phyloP scores from a whole-genome alignment of 2,113 vertebrate genomes.

The Ochotona curzoniae region DNA sequence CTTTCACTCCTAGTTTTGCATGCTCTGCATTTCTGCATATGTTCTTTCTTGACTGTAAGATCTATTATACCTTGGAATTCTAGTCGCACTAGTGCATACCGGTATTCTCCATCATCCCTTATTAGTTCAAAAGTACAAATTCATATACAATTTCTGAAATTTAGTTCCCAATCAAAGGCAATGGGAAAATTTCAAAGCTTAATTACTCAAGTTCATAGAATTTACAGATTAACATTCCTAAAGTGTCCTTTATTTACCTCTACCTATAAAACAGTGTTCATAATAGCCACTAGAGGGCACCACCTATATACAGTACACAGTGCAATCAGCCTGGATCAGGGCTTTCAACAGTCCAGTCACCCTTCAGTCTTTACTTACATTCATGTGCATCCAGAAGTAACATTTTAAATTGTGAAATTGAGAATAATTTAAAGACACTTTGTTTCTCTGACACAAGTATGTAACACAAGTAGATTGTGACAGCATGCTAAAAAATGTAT shows the following conservation, averaged over 20 bases:
- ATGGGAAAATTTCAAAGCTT: not conserved
- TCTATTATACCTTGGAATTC: not conserved
- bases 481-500: not conserved
- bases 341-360: not conserved
- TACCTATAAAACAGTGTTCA: not conserved
- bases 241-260: not conserved
- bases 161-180: not conserved
- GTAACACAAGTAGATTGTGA: not conserved
- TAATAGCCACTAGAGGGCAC: conserved; percentile 47
- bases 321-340: not conserved
- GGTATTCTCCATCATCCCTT: not conserved
- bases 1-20: not conserved
- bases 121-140: not conserved
- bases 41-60: not conserved
- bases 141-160: not conserved
- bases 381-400: not conserved
- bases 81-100: not conserved
- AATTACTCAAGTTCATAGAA: not conserved
- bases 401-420: conserved; percentile 36
- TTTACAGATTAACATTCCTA: not conserved
- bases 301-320: not conserved
- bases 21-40: not conserved
- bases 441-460: not conserved
- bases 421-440: not conserved
- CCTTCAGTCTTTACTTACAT: not conserved